Base-by-base conservation (phyloP, 2,888 invertebrate genomes). In the Thera obeliscata region DNA sequence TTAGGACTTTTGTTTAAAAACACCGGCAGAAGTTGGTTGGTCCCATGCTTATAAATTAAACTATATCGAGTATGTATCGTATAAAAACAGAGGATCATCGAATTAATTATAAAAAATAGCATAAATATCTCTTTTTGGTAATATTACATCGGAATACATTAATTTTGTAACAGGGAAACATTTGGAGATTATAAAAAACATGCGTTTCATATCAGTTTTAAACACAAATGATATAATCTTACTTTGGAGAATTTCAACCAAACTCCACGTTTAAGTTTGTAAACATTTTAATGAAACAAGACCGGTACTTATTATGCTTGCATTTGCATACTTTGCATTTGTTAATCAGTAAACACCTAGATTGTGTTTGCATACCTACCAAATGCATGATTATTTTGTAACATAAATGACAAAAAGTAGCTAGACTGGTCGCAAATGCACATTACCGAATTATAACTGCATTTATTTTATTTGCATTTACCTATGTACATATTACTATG, bases 231-330 rank as follows among this genome's bases (percentile, higher is more conserved):
- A 50, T 22, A 9, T 4, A 60, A 5, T 60, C 50, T 11, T 11
- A 36, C n/a, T 12, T 61, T 55, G 11, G 35, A 35, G 36, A n/a
- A 54, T 52, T 46, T 5, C 61, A 35, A 56, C 1, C 63, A 66
- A 62, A 9, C 33, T 55, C 48, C 5, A 3, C 46, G 22, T 65
- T 3, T 12, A 54, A 61, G 63, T 71, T 73, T 71, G 68, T 67
- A 73, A 73, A 73, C 68, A 71, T 64, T 69, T 67, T 65, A 62
- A 56, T 69, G 66, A 63, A 60, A 69, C 62, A 67, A 41, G 6
- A 50, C 50, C 33, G 22, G 8, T 52, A 7, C 33, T 33, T 12
- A 52, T 48, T 48, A 56, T 66, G 60, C 61, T 59, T 67, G 64
- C 59, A 61, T 64, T 59, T 67, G 64, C 59, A 61, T 63, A 60